Base-by-base conservation (phyloP, 1,140 invertebrate genomes). In the Megalopta genalis region DNA sequence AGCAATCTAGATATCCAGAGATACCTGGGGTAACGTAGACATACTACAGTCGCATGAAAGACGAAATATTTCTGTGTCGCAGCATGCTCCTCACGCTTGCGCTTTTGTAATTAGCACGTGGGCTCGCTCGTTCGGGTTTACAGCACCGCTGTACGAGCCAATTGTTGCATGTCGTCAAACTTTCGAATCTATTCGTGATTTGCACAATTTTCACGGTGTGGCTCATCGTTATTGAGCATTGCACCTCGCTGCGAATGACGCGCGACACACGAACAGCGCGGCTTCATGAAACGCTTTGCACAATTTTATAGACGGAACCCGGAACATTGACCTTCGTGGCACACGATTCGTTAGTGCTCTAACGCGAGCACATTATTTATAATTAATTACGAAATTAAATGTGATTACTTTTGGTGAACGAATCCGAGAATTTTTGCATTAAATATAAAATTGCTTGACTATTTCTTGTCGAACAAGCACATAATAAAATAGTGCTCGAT, bases 11-110 rank as follows among this genome's bases (percentile, higher is more conserved):
- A 81, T 62, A 77, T 57, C 65, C 23, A 27, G 85, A 18, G 69
- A 86, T 9, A 74, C 12, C 76, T 85, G 83, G 75, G 90, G 90
- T 91, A 91, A 91, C 86, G 90, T 91, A 91, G 74, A 86, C 65
- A 32, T 32, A 86, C n/a, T 37, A 77, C 63, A 60, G n/a, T 86
- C 46, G 71, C 80, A 74, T 42, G 59, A 77, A n/a, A 42, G 21
- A 42, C 46, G 64, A 25, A 63, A 64, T 78, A 78, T 57, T 54
- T 60, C 52, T 68, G 39, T 12, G 39, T 49, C 68, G 42, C 75
- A 18, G 76, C 76, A 78, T 78, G 76, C 16, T 32, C 21, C 37
- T 57, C 32, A 42, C 60, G 76, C 76, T 42, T 78, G 0, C 8
- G 12, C 16, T 39, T n/a, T 21, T 68, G 1, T n/a, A 54, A 57